Percentiles rank a stretch among this genome's conserved stretches.
Evolutionary conservation across 2,113 vertebrate species (phyloP).

Genomic region (Haemorhous mexicanus): DNA sequence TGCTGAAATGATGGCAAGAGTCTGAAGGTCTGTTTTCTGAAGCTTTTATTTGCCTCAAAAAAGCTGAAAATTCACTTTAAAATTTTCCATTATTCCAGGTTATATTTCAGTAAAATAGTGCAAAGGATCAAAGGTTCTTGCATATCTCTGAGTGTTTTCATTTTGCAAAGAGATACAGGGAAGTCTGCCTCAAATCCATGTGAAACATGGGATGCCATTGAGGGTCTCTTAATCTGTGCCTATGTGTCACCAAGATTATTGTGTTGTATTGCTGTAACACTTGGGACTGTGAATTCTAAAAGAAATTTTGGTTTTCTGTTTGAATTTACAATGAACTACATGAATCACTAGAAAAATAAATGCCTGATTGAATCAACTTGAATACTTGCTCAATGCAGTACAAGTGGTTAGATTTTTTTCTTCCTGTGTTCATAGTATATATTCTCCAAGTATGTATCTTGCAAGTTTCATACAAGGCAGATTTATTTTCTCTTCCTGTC

Average conservation of each 20-base stretch:
- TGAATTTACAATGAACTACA: not conserved
- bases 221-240: not conserved
- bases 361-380: not conserved
- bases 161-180: not conserved
- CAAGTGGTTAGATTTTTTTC: not conserved
- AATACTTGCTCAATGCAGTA: not conserved
- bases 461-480: not conserved
- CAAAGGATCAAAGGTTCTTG: not conserved
- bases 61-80: not conserved
- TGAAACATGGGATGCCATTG: rapidly evolving
- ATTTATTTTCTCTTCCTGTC: not conserved
- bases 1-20: not conserved
- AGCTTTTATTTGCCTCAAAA: not conserved
- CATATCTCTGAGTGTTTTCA: not conserved
- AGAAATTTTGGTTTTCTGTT: not conserved
- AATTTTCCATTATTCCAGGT: not conserved
- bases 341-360: not conserved
- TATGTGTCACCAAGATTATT: not conserved
- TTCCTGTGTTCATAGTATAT: not conserved
- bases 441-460: not conserved
- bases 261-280: not conserved
- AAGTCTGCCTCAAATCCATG: not conserved
- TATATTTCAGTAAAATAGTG: not conserved
- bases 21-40: not conserved
- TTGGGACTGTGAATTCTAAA: not conserved